Conservation (phyloP, 1,140 invertebrate genomes). For the Drosophila willistoni region DNA sequence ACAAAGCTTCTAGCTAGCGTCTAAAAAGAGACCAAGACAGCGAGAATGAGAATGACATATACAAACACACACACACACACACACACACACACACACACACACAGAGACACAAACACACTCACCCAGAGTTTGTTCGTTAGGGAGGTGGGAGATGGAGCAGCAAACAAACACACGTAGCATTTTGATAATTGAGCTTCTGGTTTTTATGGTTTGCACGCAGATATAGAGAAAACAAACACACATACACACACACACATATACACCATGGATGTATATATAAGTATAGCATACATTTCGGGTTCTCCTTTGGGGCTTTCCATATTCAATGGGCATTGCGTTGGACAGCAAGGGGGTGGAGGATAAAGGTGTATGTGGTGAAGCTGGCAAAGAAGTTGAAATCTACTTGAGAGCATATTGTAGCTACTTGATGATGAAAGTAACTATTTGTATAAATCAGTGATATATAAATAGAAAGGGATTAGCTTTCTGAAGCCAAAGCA, state of each 20-base stretch:
- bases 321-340: conserved; percentile 1
- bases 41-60: conserved; percentile 28
- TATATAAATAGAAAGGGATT: conserved; percentile 13
- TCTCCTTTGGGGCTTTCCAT: conserved; percentile 11
- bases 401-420: conserved; percentile 30
- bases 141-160: not conserved
- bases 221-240: conserved; percentile 46
- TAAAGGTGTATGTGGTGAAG: conserved; percentile 12
- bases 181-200: conserved; percentile 80
- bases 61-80: conserved; percentile 4
- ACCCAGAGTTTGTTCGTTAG: not conserved
- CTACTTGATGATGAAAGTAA: conserved; percentile 38
- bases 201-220: conserved; percentile 75
- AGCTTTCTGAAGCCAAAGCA: not conserved
- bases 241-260: not conserved
- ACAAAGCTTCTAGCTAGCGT: conserved; percentile 50
- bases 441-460: conserved; percentile 62
- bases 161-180: conserved; percentile 71
- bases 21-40: conserved; percentile 22
- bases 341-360: too few relatives aligned
- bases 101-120: conserved; percentile 4
- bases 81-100: conserved; percentile 3
- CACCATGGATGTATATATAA: conserved; percentile 13
- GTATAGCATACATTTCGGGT: conserved; percentile 4
- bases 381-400: conserved; percentile 22